Conservation (phyloP, 2,888 invertebrate species). For the Eustalomyia histrio region DNA sequence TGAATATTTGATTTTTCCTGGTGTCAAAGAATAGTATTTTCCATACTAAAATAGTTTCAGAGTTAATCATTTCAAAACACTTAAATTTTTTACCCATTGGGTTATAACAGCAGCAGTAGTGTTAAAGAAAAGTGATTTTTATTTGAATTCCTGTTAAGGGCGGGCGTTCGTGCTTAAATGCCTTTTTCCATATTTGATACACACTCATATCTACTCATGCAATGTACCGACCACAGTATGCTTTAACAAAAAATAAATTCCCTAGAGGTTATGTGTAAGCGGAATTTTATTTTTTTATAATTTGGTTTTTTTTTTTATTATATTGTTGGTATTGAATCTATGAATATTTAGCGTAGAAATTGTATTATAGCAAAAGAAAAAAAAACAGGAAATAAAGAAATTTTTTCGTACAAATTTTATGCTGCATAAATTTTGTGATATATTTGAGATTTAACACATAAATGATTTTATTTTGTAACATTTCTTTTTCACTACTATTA, state of each 20-base stretch:
- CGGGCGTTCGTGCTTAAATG: constrained; percentile 60
- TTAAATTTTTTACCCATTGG: constrained; percentile 7
- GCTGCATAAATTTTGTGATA: constrained; percentile 66
- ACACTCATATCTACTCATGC: constrained; percentile 36
- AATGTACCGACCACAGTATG: constrained; percentile 46
- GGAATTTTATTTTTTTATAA: constrained; percentile 44
- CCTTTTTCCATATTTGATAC: constrained; percentile 49
- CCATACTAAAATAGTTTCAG: too few relatives aligned
- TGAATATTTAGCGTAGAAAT: constrained; percentile 64
- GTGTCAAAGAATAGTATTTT: too few relatives aligned
- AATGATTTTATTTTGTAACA: constrained; percentile 62
- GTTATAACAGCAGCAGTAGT: not conserved
- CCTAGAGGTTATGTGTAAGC: constrained; percentile 40
- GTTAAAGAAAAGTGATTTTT: constrained; percentile 57
- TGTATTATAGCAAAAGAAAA: constrained; percentile 53
- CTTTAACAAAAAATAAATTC: constrained; percentile 25
- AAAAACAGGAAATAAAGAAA: constrained; percentile 18
- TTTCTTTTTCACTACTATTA: constrained; percentile 38
- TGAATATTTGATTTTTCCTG: too few relatives aligned
- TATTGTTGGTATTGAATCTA: constrained; percentile 47
- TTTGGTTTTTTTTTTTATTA: constrained; percentile 28
- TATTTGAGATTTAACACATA: constrained; percentile 65
- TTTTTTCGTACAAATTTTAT: constrained; percentile 57
- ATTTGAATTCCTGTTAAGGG: constrained; percentile 56
- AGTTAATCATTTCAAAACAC: too few relatives aligned